Evolutionary conservation across 1,140 invertebrate species (phyloP).

Genomic region (Wiebesia pumilae): DNA sequence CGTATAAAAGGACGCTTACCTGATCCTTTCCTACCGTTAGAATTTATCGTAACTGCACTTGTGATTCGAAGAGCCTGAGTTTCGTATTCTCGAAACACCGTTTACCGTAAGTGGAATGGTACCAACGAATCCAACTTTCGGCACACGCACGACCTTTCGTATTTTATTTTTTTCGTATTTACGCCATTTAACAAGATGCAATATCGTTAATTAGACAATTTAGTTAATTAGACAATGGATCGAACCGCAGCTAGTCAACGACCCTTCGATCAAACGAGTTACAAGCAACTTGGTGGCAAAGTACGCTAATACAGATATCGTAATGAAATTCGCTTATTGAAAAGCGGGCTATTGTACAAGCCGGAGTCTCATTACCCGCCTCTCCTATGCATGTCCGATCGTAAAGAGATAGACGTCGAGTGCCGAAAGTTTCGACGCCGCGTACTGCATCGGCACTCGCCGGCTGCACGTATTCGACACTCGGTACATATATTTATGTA

Average conservation of each 20-base stretch:
- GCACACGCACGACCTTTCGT: no score
- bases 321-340: conserved; percentile 19
- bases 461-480: neutral
- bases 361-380: neutral
- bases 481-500: neutral
- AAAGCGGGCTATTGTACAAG: neutral
- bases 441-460: neutral
- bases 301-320: neutral
- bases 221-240: no score
- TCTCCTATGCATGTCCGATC: neutral
- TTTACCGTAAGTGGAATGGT: neutral
- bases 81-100: conserved; percentile 10
- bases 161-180: no score
- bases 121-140: no score
- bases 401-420: neutral
- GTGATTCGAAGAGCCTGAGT: neutral
- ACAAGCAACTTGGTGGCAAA: no score
- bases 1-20: conserved; percentile 17
- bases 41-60: conserved; percentile 24
- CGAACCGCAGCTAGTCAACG: no score
- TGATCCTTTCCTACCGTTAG: conserved; percentile 26
- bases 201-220: no score
- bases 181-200: no score
- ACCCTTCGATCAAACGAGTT: no score
- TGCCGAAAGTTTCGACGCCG: conserved; percentile 5